phyloP scores from a whole-genome alignment of 1,140 invertebrate species.

The Gyrodactylus bullatarudis region DNA sequence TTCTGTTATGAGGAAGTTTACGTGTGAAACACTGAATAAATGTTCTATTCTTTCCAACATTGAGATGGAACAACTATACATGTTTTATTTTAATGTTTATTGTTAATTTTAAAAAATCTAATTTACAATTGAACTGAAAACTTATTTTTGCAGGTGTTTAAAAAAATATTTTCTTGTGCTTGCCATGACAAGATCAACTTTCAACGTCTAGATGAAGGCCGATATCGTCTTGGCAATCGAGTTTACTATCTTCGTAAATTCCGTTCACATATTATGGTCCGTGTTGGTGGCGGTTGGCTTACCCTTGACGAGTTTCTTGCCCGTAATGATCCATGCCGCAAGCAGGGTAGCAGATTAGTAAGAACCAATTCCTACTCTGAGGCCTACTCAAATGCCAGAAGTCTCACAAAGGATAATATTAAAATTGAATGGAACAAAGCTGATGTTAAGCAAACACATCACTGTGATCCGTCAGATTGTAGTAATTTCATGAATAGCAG shows the following conservation, averaged over 20 bases:
- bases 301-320: slow-evolving; percentile 58
- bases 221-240: slow-evolving; percentile 59
- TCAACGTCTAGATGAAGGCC: background rate
- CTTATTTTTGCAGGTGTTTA: background rate
- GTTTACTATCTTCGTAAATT: slow-evolving; percentile 46
- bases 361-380: background rate
- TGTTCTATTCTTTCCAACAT: no score
- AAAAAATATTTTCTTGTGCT: background rate
- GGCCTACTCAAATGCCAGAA: background rate
- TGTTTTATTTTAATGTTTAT: no score
- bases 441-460: background rate
- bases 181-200: background rate
- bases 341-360: background rate
- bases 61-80: no score
- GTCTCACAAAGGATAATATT: background rate
- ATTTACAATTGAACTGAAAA: background rate
- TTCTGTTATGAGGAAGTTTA: no score
- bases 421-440: background rate
- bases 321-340: slow-evolving; percentile 43
- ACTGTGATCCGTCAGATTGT: background rate
- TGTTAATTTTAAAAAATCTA: no score
- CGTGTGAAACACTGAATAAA: no score
- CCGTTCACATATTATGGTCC: slow-evolving; percentile 40
- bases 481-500: background rate
- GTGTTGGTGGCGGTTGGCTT: slow-evolving; percentile 61